phyloP scores from a whole-genome alignment of 2,113 vertebrate species.

The Drymodes brunneopygia region DNA sequence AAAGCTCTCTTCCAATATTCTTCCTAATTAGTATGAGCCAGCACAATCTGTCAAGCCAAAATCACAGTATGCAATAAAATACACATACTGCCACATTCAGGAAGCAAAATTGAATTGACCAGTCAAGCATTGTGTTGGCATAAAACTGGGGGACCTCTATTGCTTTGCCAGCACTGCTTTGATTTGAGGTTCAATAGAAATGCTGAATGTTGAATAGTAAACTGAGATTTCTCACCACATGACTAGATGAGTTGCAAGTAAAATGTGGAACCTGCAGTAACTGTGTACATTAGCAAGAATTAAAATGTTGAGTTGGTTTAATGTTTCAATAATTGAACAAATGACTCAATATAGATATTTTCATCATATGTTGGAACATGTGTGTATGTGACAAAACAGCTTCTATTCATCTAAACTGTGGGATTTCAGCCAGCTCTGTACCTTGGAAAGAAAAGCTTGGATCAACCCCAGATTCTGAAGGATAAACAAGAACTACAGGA shows the following conservation, averaged over 20 bases:
- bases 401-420: neutral
- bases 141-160: neutral
- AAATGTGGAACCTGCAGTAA: neutral
- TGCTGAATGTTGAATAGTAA: slow-evolving; percentile 7
- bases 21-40: neutral
- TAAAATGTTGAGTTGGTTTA: neutral
- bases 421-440: neutral
- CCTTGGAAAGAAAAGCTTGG: neutral
- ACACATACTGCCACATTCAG: neutral
- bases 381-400: neutral
- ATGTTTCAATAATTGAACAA: neutral
- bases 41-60: slow-evolving; percentile 11
- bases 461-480: neutral
- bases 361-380: neutral
- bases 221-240: neutral
- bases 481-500: neutral
- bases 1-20: neutral
- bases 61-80: slow-evolving; percentile 6
- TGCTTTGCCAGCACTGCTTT: slow-evolving; percentile 14
- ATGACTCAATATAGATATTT: neutral
- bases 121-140: slow-evolving; percentile 16
- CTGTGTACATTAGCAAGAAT: neutral
- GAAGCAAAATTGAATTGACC: slow-evolving; percentile 37
- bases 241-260: neutral
- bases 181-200: slow-evolving; percentile 23